Base-by-base conservation (phyloP, 2,797 vertebrate genomes). In the Telmatherina bonti region DNA sequence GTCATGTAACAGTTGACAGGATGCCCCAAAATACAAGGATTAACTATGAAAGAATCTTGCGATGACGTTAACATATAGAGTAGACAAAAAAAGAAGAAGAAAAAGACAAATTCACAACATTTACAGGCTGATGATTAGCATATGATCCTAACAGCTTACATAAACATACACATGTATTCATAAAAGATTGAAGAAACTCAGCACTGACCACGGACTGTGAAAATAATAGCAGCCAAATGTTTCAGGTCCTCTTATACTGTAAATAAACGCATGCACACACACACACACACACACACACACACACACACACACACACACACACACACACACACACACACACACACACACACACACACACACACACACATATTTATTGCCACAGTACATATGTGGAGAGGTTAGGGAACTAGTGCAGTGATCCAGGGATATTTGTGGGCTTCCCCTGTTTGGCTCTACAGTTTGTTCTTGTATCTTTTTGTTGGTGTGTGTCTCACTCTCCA, bases 161-260 rank as follows among this genome's bases (percentile, higher is more conserved):
- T 70, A 86, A 76, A 90, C 76, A 84, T 77, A 85, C 53, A 76
- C 67, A 55, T 29, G 38, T 33, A 54, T 65, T 62, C 72, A 62
- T 20, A 79, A 84, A 75, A 86, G 63, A 77, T 36, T 20, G 83
- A 74, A 56, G 51, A 65, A 90, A 80, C 78, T 87, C 62, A 76
- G 53, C 62, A 85, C 64, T 91, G 90, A 93, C 87, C 85, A 82
- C 22, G 36, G 74, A 76, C 62, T 87, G 65, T 77, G 69, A 76
- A 81, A 86, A 87, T 93, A 93, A 94, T 92, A 77, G 84, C 82
- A 93, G 87, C 91, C 93, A 94, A 89, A 93, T 94, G 91, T 89
- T 91, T 67, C 53, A 71, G 64, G 82, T 86, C 76, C 72, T 89
- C 78, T 76, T 73, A 85, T 73, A 89, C 88, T 91, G 90, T 90